Evolutionary conservation across 2,797 vertebrate species (phyloP), one percentile per base, ranked within the genome.

Genomic region (Lutjanus campechanus): DNA sequence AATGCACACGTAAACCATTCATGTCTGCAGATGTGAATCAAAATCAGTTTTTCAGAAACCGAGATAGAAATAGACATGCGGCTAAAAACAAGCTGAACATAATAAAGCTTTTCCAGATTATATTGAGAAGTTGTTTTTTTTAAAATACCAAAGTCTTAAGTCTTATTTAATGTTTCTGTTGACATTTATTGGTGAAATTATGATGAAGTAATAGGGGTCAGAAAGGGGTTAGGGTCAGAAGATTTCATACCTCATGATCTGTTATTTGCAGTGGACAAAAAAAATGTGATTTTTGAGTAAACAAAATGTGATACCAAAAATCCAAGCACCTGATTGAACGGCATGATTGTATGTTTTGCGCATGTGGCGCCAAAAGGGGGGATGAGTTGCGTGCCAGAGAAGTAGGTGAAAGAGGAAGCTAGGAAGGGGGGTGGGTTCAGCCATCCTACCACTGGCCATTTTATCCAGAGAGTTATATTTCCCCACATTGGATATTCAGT

Each of bases 21-120:
- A 6, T 19, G 15, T 69, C 13, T 77, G 51, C 11, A 71, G 22
- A 71, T 65, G n/a, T 69, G 8, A 15, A 51, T 15, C 43, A 20
- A 16, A 58, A 36, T 47, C 22, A 29, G 17, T 70, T 70, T 20
- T 19, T n/a, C 50, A n/a, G n/a, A n/a, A 47, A 47, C 4, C 12
- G 12, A 47, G 10, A 55, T 25, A 13, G 20, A 51, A 10, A 51
- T 51, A 10, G 10, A n/a, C 17, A 8, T 19, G 7, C 12, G 7
- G 53, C 20, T 25, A 4, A 54, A 7, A 54, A 20, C 53, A 54
- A 54, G n/a, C 10, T 20, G n/a, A 22, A 29, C 19, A 20, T 6
- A 1, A 0, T 56, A 22, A 67, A 54, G 10, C 15, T 53, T 36
- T 36, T 36, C 29, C 29, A 36, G 29, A 36, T 36, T 36, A 36